These are phyloP conservation scores for Tachina fera DNA, from an alignment of 2,888 invertebrate species.

Conservation along the genomic window DNA sequence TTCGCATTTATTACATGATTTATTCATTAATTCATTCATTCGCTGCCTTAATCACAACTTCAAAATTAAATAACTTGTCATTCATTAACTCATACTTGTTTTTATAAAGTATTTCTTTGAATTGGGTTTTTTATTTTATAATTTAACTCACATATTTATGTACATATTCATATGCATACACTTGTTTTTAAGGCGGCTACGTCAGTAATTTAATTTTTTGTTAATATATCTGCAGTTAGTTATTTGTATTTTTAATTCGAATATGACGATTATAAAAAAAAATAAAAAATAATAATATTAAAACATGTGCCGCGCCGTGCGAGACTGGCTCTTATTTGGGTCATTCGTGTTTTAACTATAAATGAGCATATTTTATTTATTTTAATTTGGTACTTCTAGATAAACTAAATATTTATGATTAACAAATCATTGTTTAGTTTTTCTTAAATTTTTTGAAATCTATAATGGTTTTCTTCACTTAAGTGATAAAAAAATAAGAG, in stretches of 20 bases:
- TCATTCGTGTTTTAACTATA: conserved; percentile 70
- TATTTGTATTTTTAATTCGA: conserved; percentile 33
- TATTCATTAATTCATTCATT: not conserved
- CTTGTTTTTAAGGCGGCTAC: not conserved
- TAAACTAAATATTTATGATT: not conserved
- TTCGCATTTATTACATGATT: not conserved
- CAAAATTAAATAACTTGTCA: conserved; percentile 41
- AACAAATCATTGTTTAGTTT: conserved; percentile 4
- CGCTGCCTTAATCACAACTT: conserved; percentile 19
- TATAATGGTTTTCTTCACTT: not conserved
- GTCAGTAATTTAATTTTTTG: conserved; percentile 13
- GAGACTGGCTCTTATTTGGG: conserved; percentile 62
- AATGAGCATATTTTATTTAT: conserved; percentile 50
- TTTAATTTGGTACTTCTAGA: conserved; percentile 17
- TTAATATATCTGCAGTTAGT: conserved; percentile 28
- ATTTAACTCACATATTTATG: not conserved
- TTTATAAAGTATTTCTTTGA: conserved; percentile 16
- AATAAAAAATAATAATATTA: conserved; percentile 2
- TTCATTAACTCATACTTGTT: conserved; percentile 52
- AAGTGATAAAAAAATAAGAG: not conserved
- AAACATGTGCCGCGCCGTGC: conserved; percentile 59
- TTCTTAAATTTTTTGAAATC: not conserved
- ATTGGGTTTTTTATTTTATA: not conserved
- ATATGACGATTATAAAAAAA: conserved; percentile 55
- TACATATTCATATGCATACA: not conserved